These are phyloP conservation scores for Rhabdomys dilectus DNA, from an alignment of 2,113 vertebrate genomes.

Conservation along the genomic window DNA sequence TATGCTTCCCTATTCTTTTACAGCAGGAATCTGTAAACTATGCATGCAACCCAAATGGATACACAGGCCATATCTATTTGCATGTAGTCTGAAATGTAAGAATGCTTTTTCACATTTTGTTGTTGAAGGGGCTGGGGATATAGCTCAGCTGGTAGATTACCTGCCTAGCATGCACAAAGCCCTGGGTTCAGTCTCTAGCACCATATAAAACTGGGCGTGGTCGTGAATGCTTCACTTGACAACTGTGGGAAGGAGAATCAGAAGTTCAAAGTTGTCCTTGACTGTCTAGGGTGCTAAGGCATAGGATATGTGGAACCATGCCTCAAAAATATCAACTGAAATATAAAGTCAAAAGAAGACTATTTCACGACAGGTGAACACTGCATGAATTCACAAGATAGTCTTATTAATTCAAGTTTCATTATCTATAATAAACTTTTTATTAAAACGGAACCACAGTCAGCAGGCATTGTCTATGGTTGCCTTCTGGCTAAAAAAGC, in stretches of 20 bases:
- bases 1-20: not conserved
- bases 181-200: no score
- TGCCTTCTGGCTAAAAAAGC: not conserved
- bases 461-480: not conserved
- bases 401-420: not conserved
- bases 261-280: not conserved
- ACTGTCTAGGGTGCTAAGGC: not conserved
- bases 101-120: slow-evolving; percentile 31
- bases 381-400: slow-evolving; percentile 7
- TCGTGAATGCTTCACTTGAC: not conserved
- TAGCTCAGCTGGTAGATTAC: not conserved
- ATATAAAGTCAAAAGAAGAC: slow-evolving; percentile 31
- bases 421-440: not conserved
- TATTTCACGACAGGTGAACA: slow-evolving; percentile 10
- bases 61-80: not conserved
- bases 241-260: not conserved
- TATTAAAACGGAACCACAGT: not conserved
- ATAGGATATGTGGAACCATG: no score
- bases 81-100: not conserved
- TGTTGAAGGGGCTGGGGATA: not conserved
- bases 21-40: not conserved
- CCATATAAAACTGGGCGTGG: no score
- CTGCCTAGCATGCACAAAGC: no score
- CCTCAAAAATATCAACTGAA: not conserved
- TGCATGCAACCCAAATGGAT: not conserved